phyloP scores from a whole-genome alignment of 2,797 vertebrate species.

The Nyctalus aviator region DNA sequence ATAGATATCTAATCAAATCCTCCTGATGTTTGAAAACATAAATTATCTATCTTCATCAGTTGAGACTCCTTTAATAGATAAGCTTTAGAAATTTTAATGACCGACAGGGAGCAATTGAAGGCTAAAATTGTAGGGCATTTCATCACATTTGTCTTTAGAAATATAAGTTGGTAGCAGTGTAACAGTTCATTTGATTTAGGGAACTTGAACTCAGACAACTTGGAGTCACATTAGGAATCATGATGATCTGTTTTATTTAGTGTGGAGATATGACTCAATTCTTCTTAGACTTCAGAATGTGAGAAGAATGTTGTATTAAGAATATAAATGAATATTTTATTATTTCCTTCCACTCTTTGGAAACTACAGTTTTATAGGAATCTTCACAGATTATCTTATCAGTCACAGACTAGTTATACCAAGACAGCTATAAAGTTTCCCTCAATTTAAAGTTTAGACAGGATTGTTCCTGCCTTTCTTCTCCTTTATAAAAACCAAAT shows the following conservation, averaged over 20 bases:
- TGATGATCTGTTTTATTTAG: background rate
- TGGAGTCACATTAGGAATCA: background rate
- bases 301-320: background rate
- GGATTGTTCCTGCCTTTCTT: background rate
- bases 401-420: background rate
- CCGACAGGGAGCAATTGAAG: fast-evolving
- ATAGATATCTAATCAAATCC: background rate
- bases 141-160: constrained; percentile 5
- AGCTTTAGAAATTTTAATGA: background rate
- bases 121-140: background rate
- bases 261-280: background rate
- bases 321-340: background rate
- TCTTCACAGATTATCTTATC: background rate
- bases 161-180: background rate
- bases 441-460: background rate
- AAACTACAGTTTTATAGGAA: background rate
- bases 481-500: background rate
- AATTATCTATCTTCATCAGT: background rate
- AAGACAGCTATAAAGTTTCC: background rate
- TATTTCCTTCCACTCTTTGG: background rate
- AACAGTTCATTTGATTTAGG: background rate
- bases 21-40: background rate
- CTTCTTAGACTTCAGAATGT: background rate
- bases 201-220: background rate
- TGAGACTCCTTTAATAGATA: background rate